Percentiles rank a stretch among this genome's conserved stretches.
phyloP scores from a whole-genome alignment of 2,113 vertebrate species.

The Rhineura floridana region DNA sequence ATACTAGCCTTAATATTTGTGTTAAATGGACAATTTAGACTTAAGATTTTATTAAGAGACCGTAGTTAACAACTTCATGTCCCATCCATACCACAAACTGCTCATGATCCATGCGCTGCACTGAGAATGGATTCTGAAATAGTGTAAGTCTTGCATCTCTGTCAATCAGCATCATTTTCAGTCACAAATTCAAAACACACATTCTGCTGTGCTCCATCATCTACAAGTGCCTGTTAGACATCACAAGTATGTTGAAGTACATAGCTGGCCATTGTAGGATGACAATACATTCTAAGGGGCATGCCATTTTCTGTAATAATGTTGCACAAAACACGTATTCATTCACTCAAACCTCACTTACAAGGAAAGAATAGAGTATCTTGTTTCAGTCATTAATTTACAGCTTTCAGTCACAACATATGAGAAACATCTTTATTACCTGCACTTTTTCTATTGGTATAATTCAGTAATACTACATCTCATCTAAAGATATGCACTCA shows the following conservation, averaged over 20 bases:
- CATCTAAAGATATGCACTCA: constrained; percentile 55
- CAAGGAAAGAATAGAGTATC: constrained; percentile 15
- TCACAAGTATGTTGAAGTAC: background rate
- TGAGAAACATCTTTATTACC: constrained; percentile 20
- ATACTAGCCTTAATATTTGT: background rate
- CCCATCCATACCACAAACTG: constrained; percentile 1
- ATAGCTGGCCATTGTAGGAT: background rate
- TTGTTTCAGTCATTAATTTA: constrained; percentile 24
- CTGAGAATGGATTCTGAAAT: constrained; percentile 23
- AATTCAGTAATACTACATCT: constrained; percentile 54
- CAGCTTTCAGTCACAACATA: constrained; percentile 30
- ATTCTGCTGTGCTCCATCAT: background rate
- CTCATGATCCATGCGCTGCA: background rate
- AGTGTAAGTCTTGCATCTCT: background rate
- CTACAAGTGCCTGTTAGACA: background rate
- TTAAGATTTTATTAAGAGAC: background rate
- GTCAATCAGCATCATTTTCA: background rate
- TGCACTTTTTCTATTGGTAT: constrained; percentile 34
- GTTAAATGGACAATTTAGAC: background rate
- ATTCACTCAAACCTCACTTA: constrained; percentile 10
- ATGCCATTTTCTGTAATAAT: background rate
- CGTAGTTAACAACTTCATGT: constrained; percentile 5
- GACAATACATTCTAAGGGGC: background rate
- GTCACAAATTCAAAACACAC: background rate
- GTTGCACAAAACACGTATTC: background rate